phyloP scores from a whole-genome alignment of 1,140 invertebrate genomes.

The Yoshiicerus persimilis region DNA sequence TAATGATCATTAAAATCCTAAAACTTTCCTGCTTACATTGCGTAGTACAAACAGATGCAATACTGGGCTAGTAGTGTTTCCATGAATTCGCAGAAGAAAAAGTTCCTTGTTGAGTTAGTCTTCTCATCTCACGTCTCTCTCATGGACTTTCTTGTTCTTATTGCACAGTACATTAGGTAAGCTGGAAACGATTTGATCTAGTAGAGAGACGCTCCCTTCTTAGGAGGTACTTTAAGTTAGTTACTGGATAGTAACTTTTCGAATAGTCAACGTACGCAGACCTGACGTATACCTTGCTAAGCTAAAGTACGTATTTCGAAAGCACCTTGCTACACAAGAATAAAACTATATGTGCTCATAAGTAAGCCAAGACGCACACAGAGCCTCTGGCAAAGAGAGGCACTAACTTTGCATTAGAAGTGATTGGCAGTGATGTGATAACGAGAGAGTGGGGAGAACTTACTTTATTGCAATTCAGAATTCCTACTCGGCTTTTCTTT shows the following conservation, averaged over 20 bases:
- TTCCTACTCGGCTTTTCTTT: background rate
- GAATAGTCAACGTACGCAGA: background rate
- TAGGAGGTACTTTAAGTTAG: background rate
- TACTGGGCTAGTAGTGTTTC: background rate
- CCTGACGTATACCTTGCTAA: background rate
- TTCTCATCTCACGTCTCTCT: background rate
- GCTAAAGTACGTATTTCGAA: background rate
- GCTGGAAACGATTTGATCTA: background rate
- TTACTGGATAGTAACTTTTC: background rate
- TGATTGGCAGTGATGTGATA: constrained; percentile 12
- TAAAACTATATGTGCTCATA: background rate
- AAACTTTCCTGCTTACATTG: constrained; percentile 9
- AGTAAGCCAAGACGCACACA: background rate
- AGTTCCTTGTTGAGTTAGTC: background rate
- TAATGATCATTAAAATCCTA: constrained; percentile 8
- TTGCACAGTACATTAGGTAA: background rate
- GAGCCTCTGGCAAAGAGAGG: background rate
- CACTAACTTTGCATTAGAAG: constrained; percentile 1
- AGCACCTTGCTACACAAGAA: background rate
- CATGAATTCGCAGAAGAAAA: background rate
- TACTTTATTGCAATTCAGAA: background rate
- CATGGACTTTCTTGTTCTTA: background rate
- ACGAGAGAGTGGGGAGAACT: background rate
- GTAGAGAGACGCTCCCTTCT: background rate
- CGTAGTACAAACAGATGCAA: background rate